phyloP scores from a whole-genome alignment of 64 coral and sea anemone species.

The Montipora efflorescens region DNA sequence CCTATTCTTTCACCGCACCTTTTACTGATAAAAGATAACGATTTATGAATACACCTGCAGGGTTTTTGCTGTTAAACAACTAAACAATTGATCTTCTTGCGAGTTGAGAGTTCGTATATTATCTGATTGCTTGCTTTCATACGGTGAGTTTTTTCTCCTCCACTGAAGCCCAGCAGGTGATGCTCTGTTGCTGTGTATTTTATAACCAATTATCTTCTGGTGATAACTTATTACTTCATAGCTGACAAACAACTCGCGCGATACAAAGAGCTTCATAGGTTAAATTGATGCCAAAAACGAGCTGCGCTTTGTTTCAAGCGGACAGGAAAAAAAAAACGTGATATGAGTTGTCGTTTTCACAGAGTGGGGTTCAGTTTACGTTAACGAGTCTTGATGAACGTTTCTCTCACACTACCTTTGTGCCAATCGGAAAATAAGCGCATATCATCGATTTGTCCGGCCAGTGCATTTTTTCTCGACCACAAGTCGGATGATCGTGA shows the following conservation, averaged over 20 bases:
- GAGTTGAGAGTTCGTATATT: background rate
- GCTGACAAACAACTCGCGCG: background rate
- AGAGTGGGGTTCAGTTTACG: too few relatives aligned
- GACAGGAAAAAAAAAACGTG: background rate
- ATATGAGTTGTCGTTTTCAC: background rate
- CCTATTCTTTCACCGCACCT: too few relatives aligned
- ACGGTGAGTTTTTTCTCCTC: background rate
- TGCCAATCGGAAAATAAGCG: background rate
- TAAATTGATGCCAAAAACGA: background rate
- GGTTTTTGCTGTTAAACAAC: too few relatives aligned
- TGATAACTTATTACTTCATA: slow-evolving; percentile 1
- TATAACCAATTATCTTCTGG: slow-evolving; percentile 1
- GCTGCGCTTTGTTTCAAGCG: background rate
- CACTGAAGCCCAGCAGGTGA: background rate
- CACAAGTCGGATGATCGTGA: background rate
- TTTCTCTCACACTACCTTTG: background rate
- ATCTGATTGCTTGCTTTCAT: background rate
- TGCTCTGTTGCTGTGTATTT: background rate
- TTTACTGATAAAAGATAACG: background rate
- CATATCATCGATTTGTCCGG: background rate
- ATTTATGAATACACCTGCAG: background rate
- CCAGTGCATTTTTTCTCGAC: too few relatives aligned
- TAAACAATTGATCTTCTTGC: background rate
- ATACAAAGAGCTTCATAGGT: background rate
- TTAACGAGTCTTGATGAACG: background rate